Evolutionary conservation across 1,140 invertebrate species (phyloP).

Genomic region (Octopus bimaculoides): DNA sequence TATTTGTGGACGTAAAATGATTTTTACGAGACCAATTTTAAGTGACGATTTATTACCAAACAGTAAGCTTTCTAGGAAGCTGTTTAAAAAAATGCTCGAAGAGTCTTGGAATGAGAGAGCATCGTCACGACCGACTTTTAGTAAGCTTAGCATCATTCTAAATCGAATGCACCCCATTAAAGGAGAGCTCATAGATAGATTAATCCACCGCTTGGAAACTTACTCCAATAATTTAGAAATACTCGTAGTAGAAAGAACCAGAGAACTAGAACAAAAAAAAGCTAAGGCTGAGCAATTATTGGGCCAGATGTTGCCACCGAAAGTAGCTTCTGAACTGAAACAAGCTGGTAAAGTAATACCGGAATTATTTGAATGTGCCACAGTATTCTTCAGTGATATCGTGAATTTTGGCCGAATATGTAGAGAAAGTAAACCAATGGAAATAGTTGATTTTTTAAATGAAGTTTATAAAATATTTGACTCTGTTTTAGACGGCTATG

Average conservation of each 20-base stretch:
- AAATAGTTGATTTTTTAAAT: constrained; percentile 35
- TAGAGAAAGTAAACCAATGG: constrained; percentile 25
- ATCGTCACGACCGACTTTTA: constrained; percentile 24
- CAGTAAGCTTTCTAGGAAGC: constrained; percentile 6
- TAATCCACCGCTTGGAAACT: too few species aligned
- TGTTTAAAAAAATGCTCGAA: constrained; percentile 18
- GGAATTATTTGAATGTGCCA: neutral
- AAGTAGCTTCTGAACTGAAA: constrained; percentile 65
- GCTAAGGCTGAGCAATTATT: constrained; percentile 87
- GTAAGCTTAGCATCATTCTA: constrained; percentile 21
- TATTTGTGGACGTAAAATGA: neutral
- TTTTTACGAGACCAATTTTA: neutral
- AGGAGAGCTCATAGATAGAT: too few species aligned
- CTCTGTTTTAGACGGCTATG: constrained; percentile 62
- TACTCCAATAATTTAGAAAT: too few species aligned
- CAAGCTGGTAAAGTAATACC: constrained; percentile 73
- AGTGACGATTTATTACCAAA: neutral
- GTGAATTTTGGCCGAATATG: constrained; percentile 71
- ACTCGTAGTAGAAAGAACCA: constrained; percentile 67
- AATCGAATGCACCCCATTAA: neutral
- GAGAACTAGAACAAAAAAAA: constrained; percentile 84
- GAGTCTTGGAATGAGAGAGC: constrained; percentile 19
- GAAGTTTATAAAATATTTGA: constrained; percentile 68
- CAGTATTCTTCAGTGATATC: constrained; percentile 73
- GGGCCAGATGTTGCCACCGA: constrained; percentile 85